phyloP scores from a whole-genome alignment of 2,888 invertebrate species.

The Celastrina argiolus region DNA sequence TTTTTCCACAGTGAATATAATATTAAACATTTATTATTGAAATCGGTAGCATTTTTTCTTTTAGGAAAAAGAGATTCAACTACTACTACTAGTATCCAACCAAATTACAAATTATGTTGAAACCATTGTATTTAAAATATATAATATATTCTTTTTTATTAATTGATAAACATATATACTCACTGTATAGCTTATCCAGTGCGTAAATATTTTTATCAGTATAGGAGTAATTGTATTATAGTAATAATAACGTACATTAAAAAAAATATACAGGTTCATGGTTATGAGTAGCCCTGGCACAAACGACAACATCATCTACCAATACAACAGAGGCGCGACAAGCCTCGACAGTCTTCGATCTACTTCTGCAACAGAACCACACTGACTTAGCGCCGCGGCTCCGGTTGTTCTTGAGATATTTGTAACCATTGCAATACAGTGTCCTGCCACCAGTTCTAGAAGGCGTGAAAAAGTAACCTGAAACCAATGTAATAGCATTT shows the following conservation, averaged over 20 bases:
- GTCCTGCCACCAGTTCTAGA: slow-evolving; percentile 43
- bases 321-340: slow-evolving; percentile 30
- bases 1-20: no score
- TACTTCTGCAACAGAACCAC: slow-evolving; percentile 52
- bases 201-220: no score
- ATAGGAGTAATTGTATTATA: no score
- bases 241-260: no score
- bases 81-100: no score
- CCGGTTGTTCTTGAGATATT: slow-evolving; percentile 51
- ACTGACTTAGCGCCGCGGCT: slow-evolving; percentile 46
- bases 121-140: background rate
- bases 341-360: slow-evolving; percentile 36
- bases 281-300: slow-evolving; percentile 26
- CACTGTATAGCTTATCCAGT: no score
- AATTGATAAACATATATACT: no score
- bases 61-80: no score
- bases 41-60: no score
- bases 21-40: no score
- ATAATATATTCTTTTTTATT: background rate
- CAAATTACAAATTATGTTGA: background rate
- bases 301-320: slow-evolving; percentile 25
- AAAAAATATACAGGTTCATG: slow-evolving; percentile 26
- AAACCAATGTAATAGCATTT: background rate
- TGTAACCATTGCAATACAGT: slow-evolving; percentile 45
- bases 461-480: slow-evolving; percentile 38